phyloP scores from a whole-genome alignment of 2,888 invertebrate species.

The Latrodectus hesperus region DNA sequence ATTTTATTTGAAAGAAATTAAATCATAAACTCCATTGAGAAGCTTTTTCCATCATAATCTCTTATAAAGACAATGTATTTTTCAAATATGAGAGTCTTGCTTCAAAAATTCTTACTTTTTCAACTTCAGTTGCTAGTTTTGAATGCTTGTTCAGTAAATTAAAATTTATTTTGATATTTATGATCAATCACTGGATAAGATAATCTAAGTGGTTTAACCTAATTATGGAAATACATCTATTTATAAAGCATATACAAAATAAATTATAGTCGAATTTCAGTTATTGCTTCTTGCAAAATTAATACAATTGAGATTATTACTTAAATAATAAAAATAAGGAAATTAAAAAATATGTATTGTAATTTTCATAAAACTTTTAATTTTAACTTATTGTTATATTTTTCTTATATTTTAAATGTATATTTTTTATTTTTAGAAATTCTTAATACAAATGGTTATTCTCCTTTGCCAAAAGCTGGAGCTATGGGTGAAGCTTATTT shows the following conservation, averaged over 20 bases:
- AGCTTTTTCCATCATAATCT: too few species aligned
- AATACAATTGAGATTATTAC: too few species aligned
- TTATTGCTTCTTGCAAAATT: too few species aligned
- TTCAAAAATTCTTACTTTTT: too few species aligned
- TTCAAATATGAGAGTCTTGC: too few species aligned
- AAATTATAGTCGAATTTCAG: too few species aligned
- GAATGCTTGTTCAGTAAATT: too few species aligned
- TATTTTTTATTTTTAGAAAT: conserved; percentile 63
- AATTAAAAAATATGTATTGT: neutral
- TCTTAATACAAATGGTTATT: conserved; percentile 85
- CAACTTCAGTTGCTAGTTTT: too few species aligned
- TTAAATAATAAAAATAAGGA: neutral
- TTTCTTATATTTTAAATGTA: neutral
- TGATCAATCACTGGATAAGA: neutral
- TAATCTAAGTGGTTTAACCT: neutral
- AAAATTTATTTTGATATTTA: neutral
- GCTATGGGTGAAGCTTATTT: conserved; percentile 87
- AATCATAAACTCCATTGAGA: too few species aligned
- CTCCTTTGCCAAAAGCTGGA: conserved; percentile 84
- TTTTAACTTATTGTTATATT: neutral
- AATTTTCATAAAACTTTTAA: conserved; percentile 1
- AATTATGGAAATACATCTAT: neutral
- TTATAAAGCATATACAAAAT: too few species aligned
- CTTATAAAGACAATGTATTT: too few species aligned
- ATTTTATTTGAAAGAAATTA: too few species aligned